Evolutionary conservation across 2,888 invertebrate genomes (phyloP), one percentile per base, ranked within the genome.

Genomic region (Tachina grossa): DNA sequence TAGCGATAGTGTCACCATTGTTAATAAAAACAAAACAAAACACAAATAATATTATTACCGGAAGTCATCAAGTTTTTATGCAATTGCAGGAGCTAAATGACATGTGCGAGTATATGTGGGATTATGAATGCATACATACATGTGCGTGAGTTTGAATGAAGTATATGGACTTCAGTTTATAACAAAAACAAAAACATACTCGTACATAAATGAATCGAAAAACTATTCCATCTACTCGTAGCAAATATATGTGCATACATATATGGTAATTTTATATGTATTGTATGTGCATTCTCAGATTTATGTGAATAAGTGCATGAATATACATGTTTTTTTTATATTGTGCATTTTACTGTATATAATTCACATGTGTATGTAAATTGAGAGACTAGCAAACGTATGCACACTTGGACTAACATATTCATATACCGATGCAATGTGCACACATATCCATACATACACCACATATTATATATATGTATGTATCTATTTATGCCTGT

Each of bases 41-140:
- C 39, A 53, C 19, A 55, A 74, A 55, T 71, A 74, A 59, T 66
- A 74, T 74, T 74, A 74, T 68, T 74, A 74, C 66, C 59, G 80
- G 74, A 74, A 74, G 66, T 74, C 74, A 81, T 74, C 59, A 74
- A 41, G 66, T 74, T 74, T 66, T 66, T 74, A 16, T 79, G 19
- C n/a, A 22, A 74, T 43, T 74, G 63, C 19, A 19, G 19, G 22
- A 41, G 19, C 41, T 19, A 49, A 51, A 61, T 61, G 45, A 39
- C 45, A 22, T 47, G 39, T 51, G 16, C 13, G 31, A 31, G 31
- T 63, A 39, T 13, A 10, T 39, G 16, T 72, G n/a, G 2, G 10
- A 13, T 10, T 39, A 4, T 51, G 41, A 9, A 22, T 43, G 11
- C 49, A 14, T 59, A n/a, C 39, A 31, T 31, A 31, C 31, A 39